Percentiles rank a stretch among this genome's conserved stretches.
phyloP scores from a whole-genome alignment of 2,797 vertebrate genomes.

The Mycteria americana region DNA sequence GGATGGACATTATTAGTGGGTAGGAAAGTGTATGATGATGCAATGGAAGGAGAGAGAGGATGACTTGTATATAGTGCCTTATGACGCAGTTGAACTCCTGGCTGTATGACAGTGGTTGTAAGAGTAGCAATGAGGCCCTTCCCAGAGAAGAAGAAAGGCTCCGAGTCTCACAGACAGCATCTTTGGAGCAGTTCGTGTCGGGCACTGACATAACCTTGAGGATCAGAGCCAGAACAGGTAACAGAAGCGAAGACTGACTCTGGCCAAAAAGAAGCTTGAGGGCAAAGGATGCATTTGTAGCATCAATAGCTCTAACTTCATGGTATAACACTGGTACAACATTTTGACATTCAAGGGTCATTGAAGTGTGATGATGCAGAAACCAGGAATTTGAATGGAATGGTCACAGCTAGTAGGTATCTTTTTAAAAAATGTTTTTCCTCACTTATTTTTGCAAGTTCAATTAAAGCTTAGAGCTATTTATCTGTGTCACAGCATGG shows the following conservation, averaged over 20 bases:
- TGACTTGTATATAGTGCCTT: not conserved
- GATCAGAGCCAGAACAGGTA: not conserved
- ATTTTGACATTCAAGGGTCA: not conserved
- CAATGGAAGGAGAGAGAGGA: not conserved
- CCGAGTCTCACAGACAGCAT: not conserved
- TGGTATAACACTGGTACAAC: not conserved
- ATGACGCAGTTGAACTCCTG: not conserved
- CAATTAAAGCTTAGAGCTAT: not conserved
- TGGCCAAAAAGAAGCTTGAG: not conserved
- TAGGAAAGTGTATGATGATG: not conserved
- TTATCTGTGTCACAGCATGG: not conserved
- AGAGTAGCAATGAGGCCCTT: not conserved
- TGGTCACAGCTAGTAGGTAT: not conserved
- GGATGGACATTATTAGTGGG: not conserved
- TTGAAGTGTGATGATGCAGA: not conserved
- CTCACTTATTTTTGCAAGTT: not conserved
- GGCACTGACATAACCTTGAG: not conserved
- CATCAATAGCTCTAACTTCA: not conserved
- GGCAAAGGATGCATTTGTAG: not conserved
- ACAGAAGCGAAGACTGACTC: not conserved
- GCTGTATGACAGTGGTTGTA: not conserved
- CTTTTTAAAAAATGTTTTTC: not conserved
- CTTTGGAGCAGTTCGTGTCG: not conserved
- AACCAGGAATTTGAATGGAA: not conserved
- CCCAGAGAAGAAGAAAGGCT: not conserved